Evolutionary conservation across 2,888 invertebrate species (phyloP), one percentile per base, ranked within the genome.

Genomic region (Eupithecia subfuscata): DNA sequence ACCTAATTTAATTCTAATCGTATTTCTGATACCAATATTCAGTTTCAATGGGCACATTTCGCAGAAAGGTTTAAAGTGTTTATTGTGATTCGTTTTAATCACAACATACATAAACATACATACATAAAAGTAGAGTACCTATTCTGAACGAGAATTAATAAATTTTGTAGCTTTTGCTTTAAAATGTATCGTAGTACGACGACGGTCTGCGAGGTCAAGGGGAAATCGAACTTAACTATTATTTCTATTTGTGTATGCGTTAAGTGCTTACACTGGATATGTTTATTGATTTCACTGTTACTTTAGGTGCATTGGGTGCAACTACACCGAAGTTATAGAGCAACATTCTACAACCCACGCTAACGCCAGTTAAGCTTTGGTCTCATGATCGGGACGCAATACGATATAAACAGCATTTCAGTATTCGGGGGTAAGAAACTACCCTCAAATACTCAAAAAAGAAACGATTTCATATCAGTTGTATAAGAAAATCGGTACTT

Each of bases 271-370:
- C 45, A 16, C 2, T 18, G 40, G 2, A 9, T 40, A n/a, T 1
- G 5, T 25, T 25, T 67, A 40, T 67, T 67, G 6, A 40, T 7
- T 37, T 6, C 65, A 67, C 65, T 67, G 65, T 67, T 67, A 67
- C 65, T 67, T 67, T 25, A 25, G 11, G 60, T 60, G 30, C 30
- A 30, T 30, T 30, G 3, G 30, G 30, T 30, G 56, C 56, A 56
- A 12, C 22, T 56, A 11, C 6, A 18, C 48, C 7, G 4, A 22
- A 22, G n/a, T 52, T 52, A 0, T n/a, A 52, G n/a, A 52, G 56
- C 22, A 56, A 22, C 22, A 22, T 56, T 22, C 12, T 56, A 9
- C 5, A 22, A 12, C 11, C 18, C 22, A 22, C 22, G 9, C n/a
- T n/a, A n/a, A 52, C n/a, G n/a, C n/a, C 52, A n/a, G 18, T 8